Conservation (phyloP, 2,888 invertebrate species). For the Plebejus anna region DNA sequence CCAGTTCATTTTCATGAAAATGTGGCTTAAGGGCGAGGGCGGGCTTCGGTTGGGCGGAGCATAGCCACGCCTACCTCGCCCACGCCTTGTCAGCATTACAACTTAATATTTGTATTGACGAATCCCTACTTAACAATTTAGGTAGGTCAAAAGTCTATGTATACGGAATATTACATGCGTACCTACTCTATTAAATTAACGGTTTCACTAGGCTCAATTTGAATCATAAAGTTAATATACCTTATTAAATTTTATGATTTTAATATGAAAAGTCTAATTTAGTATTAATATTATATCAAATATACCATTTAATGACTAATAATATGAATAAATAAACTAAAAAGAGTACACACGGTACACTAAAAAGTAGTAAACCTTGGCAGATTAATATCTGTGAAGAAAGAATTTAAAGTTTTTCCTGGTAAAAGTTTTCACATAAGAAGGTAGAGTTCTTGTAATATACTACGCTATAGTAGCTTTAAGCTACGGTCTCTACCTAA, state of each 20-base stretch:
- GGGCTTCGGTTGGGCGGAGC: constrained; percentile 71
- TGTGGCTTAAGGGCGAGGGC: constrained; percentile 74
- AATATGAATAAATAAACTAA: background rate
- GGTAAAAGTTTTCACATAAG: too few relatives aligned
- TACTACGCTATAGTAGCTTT: too few relatives aligned
- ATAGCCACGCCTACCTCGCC: constrained; percentile 66
- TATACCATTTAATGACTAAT: background rate
- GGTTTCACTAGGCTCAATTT: background rate
- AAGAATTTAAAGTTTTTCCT: too few relatives aligned
- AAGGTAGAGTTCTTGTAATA: too few relatives aligned
- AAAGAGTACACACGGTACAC: background rate
- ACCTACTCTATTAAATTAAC: constrained; percentile 11
- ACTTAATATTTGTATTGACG: constrained; percentile 57
- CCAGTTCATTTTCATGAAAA: constrained; percentile 64
- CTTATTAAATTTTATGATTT: too few relatives aligned
- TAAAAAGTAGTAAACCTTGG: background rate
- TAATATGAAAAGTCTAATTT: background rate
- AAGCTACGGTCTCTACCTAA: too few relatives aligned
- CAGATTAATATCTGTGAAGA: too few relatives aligned
- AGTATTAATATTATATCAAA: background rate
- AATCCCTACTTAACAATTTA: constrained; percentile 38
- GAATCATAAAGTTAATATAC: too few relatives aligned
- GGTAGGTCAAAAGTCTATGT: constrained; percentile 22
- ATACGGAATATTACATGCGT: constrained; percentile 2
- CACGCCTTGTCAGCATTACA: constrained; percentile 69